Evolutionary conservation across 2,888 invertebrate genomes (phyloP).

Genomic region (Argynnis bischoffii): DNA sequence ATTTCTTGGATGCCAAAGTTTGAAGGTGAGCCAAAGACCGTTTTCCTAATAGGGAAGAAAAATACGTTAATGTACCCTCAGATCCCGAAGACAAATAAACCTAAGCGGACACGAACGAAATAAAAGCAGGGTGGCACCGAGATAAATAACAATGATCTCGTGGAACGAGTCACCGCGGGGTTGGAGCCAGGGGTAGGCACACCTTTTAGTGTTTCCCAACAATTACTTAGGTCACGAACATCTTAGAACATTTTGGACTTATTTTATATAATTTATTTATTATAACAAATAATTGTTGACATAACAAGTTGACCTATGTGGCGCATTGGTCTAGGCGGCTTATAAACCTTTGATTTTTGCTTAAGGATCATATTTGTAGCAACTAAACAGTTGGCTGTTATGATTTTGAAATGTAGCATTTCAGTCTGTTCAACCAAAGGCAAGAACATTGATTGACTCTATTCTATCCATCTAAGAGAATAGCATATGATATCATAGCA

Average conservation of each 20-base stretch:
- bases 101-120: conserved; percentile 75
- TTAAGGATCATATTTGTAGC: too few relatives aligned
- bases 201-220: conserved; percentile 25
- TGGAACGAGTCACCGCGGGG: conserved; percentile 51
- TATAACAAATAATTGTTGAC: too few relatives aligned
- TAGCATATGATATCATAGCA: too few relatives aligned
- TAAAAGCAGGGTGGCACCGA: conserved; percentile 73
- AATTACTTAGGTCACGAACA: conserved; percentile 21
- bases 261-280: neutral
- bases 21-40: conserved; percentile 76
- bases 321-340: too few relatives aligned
- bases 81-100: conserved; percentile 81
- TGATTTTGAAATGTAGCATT: too few relatives aligned
- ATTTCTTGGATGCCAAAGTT: conserved; percentile 72
- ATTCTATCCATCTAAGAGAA: too few relatives aligned
- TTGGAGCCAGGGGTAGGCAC: conserved; percentile 28
- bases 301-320: neutral
- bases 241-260: conserved; percentile 5
- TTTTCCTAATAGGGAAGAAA: conserved; percentile 81
- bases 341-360: too few relatives aligned
- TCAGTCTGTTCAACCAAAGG: too few relatives aligned
- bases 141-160: conserved; percentile 79
- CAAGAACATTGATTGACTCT: too few relatives aligned
- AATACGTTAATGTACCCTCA: conserved; percentile 82
- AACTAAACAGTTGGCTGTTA: too few relatives aligned